A percentile compares a stretch with the other conserved stretches of the same genome.
phyloP scores from a whole-genome alignment of 2,113 vertebrate species.

The Odontesthes bonariensis region DNA sequence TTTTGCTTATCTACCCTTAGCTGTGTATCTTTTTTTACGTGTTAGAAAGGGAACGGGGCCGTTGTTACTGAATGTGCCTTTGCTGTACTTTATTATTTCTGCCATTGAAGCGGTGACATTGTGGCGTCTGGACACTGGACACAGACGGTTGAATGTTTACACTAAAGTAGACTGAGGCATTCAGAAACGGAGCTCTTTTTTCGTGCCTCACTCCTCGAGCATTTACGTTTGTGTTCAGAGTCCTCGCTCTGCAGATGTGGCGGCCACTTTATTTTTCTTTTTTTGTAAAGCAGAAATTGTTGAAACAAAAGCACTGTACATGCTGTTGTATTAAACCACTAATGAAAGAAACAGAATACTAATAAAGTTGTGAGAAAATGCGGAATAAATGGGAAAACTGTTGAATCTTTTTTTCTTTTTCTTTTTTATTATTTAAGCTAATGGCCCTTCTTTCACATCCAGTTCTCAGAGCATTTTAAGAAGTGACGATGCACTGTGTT shows the following conservation, averaged over 20 bases:
- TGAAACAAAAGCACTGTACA: slow-evolving; percentile 55
- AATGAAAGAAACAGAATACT: slow-evolving; percentile 58
- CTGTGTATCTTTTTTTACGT: not conserved
- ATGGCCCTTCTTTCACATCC: not conserved
- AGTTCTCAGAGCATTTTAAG: too few species aligned
- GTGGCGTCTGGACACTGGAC: slow-evolving; percentile 34
- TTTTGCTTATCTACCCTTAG: not conserved
- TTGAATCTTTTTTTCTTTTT: slow-evolving; percentile 2
- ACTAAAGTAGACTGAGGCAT: not conserved
- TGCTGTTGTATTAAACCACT: slow-evolving; percentile 71
- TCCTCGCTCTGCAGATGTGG: not conserved
- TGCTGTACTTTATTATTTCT: slow-evolving; percentile 50
- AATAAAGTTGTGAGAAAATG: slow-evolving; percentile 47
- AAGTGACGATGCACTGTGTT: too few species aligned
- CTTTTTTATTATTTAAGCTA: not conserved
- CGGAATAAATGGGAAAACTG: slow-evolving; percentile 63
- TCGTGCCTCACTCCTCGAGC: too few species aligned
- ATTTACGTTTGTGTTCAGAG: slow-evolving; percentile 10
- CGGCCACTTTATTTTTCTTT: slow-evolving; percentile 6
- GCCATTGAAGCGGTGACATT: slow-evolving; percentile 19
- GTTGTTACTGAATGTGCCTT: slow-evolving; percentile 60
- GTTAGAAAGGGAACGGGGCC: slow-evolving; percentile 37
- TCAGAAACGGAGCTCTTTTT: too few species aligned
- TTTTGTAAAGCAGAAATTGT: slow-evolving; percentile 1
- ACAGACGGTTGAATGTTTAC: slow-evolving; percentile 3